A percentile compares a stretch with the other conserved stretches of the same genome.
Conservation (phyloP, 2,797 vertebrate genomes). For the Enoplosus armatus region DNA sequence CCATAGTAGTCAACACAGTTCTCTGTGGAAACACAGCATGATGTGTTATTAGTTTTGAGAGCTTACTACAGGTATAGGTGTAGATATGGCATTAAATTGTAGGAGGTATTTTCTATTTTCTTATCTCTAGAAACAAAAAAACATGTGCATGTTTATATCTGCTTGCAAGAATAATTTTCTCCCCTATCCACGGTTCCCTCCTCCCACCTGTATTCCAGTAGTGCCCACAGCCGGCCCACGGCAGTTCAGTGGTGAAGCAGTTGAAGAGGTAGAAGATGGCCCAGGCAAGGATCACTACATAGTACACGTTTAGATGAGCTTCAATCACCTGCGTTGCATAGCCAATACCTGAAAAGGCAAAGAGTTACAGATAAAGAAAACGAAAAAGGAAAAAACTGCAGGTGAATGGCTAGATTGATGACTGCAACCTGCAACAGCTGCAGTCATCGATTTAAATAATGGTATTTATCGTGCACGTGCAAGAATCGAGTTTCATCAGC, state of each 20-base stretch:
- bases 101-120: background rate
- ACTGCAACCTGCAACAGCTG: background rate
- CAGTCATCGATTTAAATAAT: background rate
- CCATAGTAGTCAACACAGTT: conserved; percentile 96
- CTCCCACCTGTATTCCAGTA: conserved; percentile 97
- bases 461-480: background rate
- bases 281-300: conserved; percentile 97
- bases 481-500: background rate
- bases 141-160: conserved; percentile 8
- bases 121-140: background rate
- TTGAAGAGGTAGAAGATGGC: conserved; percentile 99
- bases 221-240: conserved; percentile 98
- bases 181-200: background rate
- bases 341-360: conserved; percentile 89
- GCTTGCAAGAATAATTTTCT: background rate
- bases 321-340: conserved; percentile 99
- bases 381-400: background rate
- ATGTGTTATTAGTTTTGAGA: background rate
- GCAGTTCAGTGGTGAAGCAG: conserved; percentile 97
- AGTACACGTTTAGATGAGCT: conserved; percentile 97
- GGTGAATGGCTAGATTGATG: background rate
- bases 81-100: background rate
- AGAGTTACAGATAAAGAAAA: background rate
- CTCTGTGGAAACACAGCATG: conserved; percentile 84
- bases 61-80: background rate